Base-by-base conservation (phyloP, 2,888 invertebrate genomes). In the Cacoxenus indagator region DNA sequence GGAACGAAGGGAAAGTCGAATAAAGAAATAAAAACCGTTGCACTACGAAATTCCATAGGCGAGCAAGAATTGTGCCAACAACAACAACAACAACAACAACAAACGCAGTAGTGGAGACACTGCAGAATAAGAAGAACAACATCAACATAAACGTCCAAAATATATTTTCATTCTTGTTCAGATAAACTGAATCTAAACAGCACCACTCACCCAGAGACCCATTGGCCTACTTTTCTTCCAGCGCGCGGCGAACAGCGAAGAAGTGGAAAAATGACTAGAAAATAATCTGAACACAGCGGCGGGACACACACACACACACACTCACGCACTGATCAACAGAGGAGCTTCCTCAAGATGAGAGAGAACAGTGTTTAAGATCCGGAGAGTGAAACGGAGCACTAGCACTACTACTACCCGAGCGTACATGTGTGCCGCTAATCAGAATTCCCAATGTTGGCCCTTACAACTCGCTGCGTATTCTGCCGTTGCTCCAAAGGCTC, bases 151-250 rank as follows among this genome's bases (percentile, higher is more conserved):
- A 37, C 29, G 61, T 62, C 61, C 64, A 62, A 67, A 67, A 65
- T 48, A 67, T 59, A 8, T 31, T 45, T 24, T 46, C 48, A 17
- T 48, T 24, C 27, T 55, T 62, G 61, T 62, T 24, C 51, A 65
- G 66, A 70, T 67, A 70, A 70, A 55, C 48, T 48, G 73, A 79
- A 81, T 54, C 65, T 54, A 51, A 65, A 79, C 81, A 78, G 73
- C 77, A 82, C 73, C 78, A 78, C 75, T 82, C 76, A 82, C 84
- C 84, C 81, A 84, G 77, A 84, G 84, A 84, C 84, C 84, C 84
- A 84, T 84, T 84, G 84, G 78, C 84, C 84, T 84, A 84, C 78
- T 84, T 84, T 83, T 77, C 73, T 75, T 76, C 72, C 77, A 77
- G 67, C 78, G 73, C 67, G 74, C 69, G n/a, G n/a, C n/a, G 69